Percentiles rank a stretch among this genome's conserved stretches.
Evolutionary conservation across 2,113 vertebrate genomes (phyloP).

Genomic region (Benitochromis conjunctus): DNA sequence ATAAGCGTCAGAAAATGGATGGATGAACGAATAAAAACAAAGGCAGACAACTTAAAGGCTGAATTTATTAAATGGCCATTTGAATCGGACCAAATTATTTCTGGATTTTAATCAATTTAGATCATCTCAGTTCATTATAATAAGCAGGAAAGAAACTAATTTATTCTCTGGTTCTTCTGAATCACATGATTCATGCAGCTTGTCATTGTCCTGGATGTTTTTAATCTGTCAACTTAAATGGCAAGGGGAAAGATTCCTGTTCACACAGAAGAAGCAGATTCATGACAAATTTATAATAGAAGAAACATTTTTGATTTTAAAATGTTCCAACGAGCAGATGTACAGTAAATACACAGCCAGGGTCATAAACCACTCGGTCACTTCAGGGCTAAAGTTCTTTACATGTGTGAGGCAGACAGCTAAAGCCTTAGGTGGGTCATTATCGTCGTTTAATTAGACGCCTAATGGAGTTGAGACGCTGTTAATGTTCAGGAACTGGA

Average conservation of each 20-base stretch:
- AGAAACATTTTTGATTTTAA: background rate
- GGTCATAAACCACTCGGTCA: background rate
- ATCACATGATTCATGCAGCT: background rate
- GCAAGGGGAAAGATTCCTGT: background rate
- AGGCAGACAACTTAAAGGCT: background rate
- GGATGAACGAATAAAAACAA: background rate
- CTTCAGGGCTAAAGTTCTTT: background rate
- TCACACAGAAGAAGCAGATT: accelerated
- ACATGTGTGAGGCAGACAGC: background rate
- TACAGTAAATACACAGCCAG: background rate
- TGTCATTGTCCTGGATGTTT: background rate
- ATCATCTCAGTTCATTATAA: background rate
- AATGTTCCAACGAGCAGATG: background rate
- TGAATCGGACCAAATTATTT: background rate
- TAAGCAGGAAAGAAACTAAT: background rate
- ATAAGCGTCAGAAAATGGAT: background rate
- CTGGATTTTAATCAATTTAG: background rate
- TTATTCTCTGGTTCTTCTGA: background rate
- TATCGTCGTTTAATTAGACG: background rate
- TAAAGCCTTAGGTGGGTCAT: background rate
- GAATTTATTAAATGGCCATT: background rate
- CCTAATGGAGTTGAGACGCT: background rate
- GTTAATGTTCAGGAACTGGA: background rate
- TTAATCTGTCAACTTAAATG: background rate
- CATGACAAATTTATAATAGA: background rate